Evolutionary conservation across 2,113 vertebrate genomes (phyloP).

Genomic region (Hystrix cristata): DNA sequence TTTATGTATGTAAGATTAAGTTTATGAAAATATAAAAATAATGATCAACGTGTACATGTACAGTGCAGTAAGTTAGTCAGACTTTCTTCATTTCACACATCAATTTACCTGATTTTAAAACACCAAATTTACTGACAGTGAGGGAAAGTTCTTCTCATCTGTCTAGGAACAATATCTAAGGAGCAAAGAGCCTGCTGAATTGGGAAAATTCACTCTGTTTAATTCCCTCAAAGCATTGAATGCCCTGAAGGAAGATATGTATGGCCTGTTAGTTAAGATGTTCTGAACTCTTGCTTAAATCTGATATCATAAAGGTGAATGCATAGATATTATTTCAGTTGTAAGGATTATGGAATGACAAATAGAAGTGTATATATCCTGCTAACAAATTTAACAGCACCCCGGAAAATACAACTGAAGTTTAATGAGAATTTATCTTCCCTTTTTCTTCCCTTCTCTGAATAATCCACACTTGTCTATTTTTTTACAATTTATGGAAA

Average conservation of each 20-base stretch:
- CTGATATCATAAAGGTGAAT: background rate
- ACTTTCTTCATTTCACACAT: constrained; percentile 30
- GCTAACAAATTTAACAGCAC: background rate
- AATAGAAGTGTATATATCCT: background rate
- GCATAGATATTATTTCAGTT: background rate
- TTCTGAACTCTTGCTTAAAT: background rate
- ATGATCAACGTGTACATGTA: constrained; percentile 77
- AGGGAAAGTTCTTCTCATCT: background rate
- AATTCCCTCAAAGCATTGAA: background rate
- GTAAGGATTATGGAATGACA: background rate
- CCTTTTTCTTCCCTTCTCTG: background rate
- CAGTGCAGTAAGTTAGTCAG: constrained; percentile 75
- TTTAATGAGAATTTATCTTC: background rate
- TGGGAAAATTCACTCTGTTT: background rate
- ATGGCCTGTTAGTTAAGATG: background rate
- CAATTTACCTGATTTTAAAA: background rate
- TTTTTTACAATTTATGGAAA: background rate
- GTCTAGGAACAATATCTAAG: background rate
- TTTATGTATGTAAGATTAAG: constrained; percentile 80
- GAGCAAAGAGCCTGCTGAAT: background rate
- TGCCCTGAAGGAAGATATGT: background rate
- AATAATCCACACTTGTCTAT: background rate
- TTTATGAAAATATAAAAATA: constrained; percentile 87
- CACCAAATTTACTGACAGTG: background rate
- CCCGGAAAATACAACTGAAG: background rate